A percentile compares a stretch with the other conserved stretches of the same genome.
Conservation (phyloP, 2,113 vertebrate species). For the Mohoua ochrocephala region DNA sequence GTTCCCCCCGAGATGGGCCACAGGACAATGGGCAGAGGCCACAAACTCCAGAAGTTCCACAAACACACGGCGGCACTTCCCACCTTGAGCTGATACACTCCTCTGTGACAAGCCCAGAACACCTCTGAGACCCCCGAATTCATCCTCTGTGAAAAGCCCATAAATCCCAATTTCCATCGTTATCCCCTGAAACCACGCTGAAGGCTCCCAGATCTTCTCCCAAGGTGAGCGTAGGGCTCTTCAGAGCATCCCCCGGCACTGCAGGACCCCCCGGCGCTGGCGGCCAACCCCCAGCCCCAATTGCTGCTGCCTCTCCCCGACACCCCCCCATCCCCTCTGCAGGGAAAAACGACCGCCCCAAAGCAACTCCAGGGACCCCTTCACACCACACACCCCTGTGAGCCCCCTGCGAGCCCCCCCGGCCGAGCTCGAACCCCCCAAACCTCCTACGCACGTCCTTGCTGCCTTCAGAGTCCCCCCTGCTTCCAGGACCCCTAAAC, state of each 20-base stretch:
- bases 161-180: neutral
- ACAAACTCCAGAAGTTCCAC: neutral
- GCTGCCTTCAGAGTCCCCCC: neutral
- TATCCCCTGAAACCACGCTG: neutral
- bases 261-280: neutral
- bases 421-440: neutral
- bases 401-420: neutral
- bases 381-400: neutral
- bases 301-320: neutral
- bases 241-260: neutral
- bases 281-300: neutral
- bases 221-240: neutral
- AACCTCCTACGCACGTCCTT: neutral
- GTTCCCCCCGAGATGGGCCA: fast-evolving
- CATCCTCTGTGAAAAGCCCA: neutral
- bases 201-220: neutral
- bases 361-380: neutral
- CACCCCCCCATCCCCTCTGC: neutral
- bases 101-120: neutral
- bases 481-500: neutral
- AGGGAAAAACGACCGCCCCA: neutral
- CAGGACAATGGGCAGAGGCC: neutral
- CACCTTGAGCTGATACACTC: neutral
- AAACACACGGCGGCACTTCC: neutral
- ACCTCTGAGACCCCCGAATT: neutral